Conservation (phyloP, 2,888 invertebrate species). For the Fragum fragum region DNA sequence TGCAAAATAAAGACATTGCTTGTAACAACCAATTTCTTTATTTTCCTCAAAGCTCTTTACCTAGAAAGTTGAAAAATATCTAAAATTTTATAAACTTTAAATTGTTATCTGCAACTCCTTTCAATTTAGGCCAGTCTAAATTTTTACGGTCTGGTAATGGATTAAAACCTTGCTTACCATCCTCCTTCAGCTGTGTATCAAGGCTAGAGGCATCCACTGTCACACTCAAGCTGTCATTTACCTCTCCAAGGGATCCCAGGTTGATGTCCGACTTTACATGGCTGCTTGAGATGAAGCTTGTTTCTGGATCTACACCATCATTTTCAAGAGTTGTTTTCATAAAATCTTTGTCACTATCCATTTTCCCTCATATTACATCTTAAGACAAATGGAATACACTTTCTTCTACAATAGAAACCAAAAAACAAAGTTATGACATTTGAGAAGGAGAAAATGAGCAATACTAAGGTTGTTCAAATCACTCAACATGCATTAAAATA, state of each 20-base stretch:
- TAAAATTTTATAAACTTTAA: no score
- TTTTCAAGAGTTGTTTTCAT: not conserved
- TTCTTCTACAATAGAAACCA: not conserved
- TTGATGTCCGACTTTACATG: conserved; percentile 52
- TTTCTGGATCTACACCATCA: conserved; percentile 19
- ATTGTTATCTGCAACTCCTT: no score
- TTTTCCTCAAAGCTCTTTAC: no score
- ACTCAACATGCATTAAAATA: no score
- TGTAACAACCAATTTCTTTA: no score
- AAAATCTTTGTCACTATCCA: conserved; percentile 34
- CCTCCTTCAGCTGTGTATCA: conserved; percentile 56
- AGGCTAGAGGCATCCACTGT: conserved; percentile 37
- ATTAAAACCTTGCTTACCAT: conserved; percentile 36
- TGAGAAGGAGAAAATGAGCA: not conserved
- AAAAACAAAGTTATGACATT: not conserved
- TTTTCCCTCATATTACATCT: not conserved
- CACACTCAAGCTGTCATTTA: conserved; percentile 45
- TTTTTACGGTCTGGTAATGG: no score
- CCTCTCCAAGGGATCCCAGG: conserved; percentile 55
- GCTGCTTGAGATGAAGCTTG: conserved; percentile 34
- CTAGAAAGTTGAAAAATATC: no score
- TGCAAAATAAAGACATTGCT: no score
- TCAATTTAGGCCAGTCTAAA: no score
- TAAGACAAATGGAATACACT: not conserved
- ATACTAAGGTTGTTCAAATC: not conserved